These are phyloP conservation scores for Dynastes hyllus DNA, from an alignment of 2,888 invertebrate species.

Conservation along the genomic window DNA sequence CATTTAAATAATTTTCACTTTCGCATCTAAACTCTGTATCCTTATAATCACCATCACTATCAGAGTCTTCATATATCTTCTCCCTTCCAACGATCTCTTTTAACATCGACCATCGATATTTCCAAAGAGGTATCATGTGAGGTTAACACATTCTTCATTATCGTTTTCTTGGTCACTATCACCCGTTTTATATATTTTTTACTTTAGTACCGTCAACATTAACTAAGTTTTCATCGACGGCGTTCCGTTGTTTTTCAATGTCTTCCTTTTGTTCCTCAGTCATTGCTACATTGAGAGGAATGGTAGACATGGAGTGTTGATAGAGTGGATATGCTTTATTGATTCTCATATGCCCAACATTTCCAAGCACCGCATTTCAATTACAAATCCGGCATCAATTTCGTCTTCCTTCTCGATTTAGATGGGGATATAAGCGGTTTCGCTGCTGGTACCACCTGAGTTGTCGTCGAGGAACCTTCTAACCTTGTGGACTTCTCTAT, in stretches of 20 bases:
- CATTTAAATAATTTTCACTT: slow-evolving; percentile 29
- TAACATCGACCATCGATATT: slow-evolving; percentile 93
- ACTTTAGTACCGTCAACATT: slow-evolving; percentile 97
- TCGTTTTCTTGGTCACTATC: slow-evolving; percentile 72
- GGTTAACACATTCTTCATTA: slow-evolving; percentile 75
- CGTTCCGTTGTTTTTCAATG: slow-evolving; percentile 83
- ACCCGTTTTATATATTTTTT: slow-evolving; percentile 63
- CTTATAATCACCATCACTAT: slow-evolving; percentile 61
- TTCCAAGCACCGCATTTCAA: slow-evolving; percentile 98
- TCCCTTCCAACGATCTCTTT: slow-evolving; percentile 80
- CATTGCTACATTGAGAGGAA: slow-evolving; percentile 80
- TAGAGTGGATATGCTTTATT: slow-evolving; percentile 98
- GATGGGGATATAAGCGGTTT: slow-evolving; percentile 71
- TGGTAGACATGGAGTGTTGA: slow-evolving; percentile 78
- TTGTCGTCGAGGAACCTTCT: slow-evolving; percentile 61
- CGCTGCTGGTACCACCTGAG: slow-evolving; percentile 56
- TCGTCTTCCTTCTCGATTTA: slow-evolving; percentile 83
- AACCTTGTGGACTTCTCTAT: slow-evolving; percentile 55
- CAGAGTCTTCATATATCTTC: slow-evolving; percentile 60
- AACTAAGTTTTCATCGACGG: slow-evolving; percentile 89
- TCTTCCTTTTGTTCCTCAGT: slow-evolving; percentile 90
- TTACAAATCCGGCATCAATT: slow-evolving; percentile 91
- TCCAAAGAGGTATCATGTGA: slow-evolving; percentile 95
- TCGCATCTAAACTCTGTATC: slow-evolving; percentile 49
- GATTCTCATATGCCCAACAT: slow-evolving; percentile 88